Conservation (phyloP, 30 jellyfish, hydroid and myxozoan species). For the Aurelia sp. region DNA sequence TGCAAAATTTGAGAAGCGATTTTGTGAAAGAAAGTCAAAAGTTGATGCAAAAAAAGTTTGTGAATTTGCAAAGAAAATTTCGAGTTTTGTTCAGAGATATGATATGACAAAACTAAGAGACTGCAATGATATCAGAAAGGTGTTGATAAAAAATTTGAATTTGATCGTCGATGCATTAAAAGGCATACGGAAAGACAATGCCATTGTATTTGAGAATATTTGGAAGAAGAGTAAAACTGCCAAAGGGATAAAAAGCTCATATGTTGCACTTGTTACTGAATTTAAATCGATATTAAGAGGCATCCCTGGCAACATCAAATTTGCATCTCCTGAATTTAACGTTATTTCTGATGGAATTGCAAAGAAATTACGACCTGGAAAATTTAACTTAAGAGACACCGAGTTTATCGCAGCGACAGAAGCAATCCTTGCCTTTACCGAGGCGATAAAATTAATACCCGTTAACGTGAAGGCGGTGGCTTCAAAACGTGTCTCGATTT, state of each 20-base stretch:
- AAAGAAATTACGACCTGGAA: slow-evolving; percentile 48
- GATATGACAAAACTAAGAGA: slow-evolving; percentile 21
- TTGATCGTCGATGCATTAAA: slow-evolving; percentile 67
- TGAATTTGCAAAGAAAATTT: slow-evolving; percentile 20
- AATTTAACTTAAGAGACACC: slow-evolving; percentile 25
- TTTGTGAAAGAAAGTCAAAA: slow-evolving; percentile 33
- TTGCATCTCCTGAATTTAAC: slow-evolving; percentile 27
- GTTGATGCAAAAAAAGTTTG: slow-evolving; percentile 42
- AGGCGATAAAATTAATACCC: slow-evolving; percentile 63
- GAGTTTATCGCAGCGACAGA: slow-evolving; percentile 36
- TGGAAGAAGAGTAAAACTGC: slow-evolving; percentile 66
- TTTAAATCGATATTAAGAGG: slow-evolving; percentile 35
- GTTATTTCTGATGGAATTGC: slow-evolving; percentile 35
- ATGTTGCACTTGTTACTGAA: slow-evolving; percentile 32
- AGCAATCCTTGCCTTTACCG: slow-evolving; percentile 36
- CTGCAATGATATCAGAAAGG: slow-evolving; percentile 51
- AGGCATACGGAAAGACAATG: slow-evolving; percentile 54
- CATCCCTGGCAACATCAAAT: slow-evolving; percentile 28
- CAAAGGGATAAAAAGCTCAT: background rate
- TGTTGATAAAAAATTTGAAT: slow-evolving; percentile 45
- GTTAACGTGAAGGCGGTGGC: slow-evolving; percentile 19
- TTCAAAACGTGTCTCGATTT: slow-evolving; percentile 19
- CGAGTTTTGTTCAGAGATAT: slow-evolving; percentile 19
- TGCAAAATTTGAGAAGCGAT: slow-evolving; percentile 27
- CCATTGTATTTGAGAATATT: slow-evolving; percentile 33